phyloP scores from a whole-genome alignment of 1,140 invertebrate genomes.

The Cyrtorhinus lividipennis region DNA sequence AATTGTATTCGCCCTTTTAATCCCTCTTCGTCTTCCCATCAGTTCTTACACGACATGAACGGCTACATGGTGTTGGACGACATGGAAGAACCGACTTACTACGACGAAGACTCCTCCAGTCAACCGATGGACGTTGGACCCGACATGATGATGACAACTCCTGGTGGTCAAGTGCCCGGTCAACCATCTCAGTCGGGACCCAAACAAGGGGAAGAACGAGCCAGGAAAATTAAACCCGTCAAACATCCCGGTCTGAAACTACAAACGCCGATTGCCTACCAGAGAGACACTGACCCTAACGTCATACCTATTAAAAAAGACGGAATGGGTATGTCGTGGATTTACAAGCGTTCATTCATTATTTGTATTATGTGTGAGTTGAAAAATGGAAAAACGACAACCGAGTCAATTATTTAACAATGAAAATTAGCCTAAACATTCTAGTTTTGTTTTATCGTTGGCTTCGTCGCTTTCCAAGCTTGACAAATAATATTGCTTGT shows the following conservation, averaged over 20 bases:
- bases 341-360: too few relatives aligned
- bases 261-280: slow-evolving; percentile 65
- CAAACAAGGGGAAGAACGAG: slow-evolving; percentile 25
- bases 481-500: too few relatives aligned
- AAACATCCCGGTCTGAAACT: slow-evolving; percentile 58
- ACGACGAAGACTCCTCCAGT: slow-evolving; percentile 13
- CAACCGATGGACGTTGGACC: slow-evolving; percentile 30
- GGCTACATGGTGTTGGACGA: slow-evolving; percentile 27
- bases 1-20: too few relatives aligned
- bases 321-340: slow-evolving; percentile 57
- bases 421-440: neutral
- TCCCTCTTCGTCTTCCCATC: too few relatives aligned
- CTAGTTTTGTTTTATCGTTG: too few relatives aligned
- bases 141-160: slow-evolving; percentile 39
- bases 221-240: slow-evolving; percentile 55
- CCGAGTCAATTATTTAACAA: neutral
- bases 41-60: slow-evolving; percentile 23
- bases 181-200: neutral
- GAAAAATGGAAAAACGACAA: slow-evolving; percentile 7
- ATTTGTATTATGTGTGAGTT: neutral
- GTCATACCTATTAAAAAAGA: slow-evolving; percentile 66
- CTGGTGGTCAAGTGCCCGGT: neutral
- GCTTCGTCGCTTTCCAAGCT: too few relatives aligned
- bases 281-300: slow-evolving; percentile 58
- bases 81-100: slow-evolving; percentile 24